Evolutionary conservation across 37 sponge, comb jelly and placozoan species (phyloP).

Genomic region (Chondrosia reniformis): DNA sequence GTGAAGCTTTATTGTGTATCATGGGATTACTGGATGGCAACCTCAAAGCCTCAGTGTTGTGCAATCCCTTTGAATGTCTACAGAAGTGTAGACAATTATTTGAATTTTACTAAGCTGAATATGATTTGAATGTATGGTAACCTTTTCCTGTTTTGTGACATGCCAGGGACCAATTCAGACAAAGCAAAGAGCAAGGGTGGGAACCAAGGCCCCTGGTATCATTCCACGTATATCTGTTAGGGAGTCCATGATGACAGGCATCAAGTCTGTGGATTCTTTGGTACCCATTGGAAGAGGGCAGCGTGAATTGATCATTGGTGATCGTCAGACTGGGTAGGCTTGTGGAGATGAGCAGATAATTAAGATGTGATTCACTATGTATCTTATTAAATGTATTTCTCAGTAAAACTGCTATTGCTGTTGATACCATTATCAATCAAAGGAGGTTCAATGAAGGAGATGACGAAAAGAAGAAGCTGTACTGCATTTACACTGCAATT

Average conservation of each 20-base stretch:
- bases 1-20: neutral
- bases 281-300: conserved; percentile 99
- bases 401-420: conserved; percentile 97
- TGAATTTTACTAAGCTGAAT: neutral
- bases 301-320: conserved; percentile 98
- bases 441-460: conserved; percentile 89
- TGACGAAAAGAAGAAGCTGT: conserved; percentile 98
- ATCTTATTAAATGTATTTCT: neutral
- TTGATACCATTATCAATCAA: conserved; percentile 99
- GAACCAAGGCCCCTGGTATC: conserved; percentile 98
- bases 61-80: no score
- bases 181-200: conserved; percentile 72
- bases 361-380: neutral
- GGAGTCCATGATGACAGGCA: conserved; percentile 98
- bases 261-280: conserved; percentile 97
- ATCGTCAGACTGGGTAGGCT: conserved; percentile 94
- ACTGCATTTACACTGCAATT: conserved; percentile 96
- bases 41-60: neutral
- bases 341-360: neutral
- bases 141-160: neutral
- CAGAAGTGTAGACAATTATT: neutral
- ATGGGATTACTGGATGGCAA: neutral
- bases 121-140: no score
- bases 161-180: conserved; percentile 86
- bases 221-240: conserved; percentile 95